These are phyloP conservation scores for Ornithorhynchus anatinus DNA, from an alignment of 2,113 vertebrate genomes.

Conservation along the genomic window DNA sequence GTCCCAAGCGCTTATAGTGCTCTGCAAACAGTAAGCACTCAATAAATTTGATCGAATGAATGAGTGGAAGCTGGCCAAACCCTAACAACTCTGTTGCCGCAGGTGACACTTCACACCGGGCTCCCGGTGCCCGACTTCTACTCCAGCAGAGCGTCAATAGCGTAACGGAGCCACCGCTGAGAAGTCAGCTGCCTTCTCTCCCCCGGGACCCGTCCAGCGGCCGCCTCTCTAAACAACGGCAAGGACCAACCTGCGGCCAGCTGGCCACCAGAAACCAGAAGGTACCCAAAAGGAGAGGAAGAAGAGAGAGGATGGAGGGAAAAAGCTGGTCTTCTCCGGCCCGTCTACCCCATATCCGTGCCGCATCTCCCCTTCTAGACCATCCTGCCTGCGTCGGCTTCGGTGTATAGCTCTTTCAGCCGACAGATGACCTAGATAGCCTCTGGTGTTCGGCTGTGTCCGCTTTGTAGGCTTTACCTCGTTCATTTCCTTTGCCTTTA, in stretches of 20 bases:
- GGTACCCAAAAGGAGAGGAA: not conserved
- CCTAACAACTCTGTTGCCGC: not conserved
- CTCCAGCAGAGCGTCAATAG: conserved; percentile 78
- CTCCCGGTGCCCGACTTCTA: conserved; percentile 95
- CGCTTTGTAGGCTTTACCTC: conserved; percentile 47
- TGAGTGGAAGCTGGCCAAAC: fast-evolving
- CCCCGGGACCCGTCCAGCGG: conserved; percentile 27
- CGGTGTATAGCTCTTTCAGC: conserved; percentile 47
- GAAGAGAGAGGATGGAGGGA: conserved; percentile 8
- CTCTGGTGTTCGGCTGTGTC: conserved; percentile 42
- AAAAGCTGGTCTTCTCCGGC: not conserved
- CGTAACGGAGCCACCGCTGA: conserved; percentile 42
- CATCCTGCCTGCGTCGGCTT: conserved; percentile 49
- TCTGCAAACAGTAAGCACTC: too few relatives aligned
- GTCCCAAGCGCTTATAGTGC: too few relatives aligned
- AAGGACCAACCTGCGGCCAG: not conserved
- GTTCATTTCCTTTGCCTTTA: conserved; percentile 31
- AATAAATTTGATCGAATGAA: too few relatives aligned
- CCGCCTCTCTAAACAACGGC: not conserved
- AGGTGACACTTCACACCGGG: conserved; percentile 96
- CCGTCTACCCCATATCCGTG: not conserved
- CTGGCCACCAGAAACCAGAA: not conserved
- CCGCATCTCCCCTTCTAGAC: conserved; percentile 5
- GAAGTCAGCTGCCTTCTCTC: conserved; percentile 51
- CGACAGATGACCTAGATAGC: conserved; percentile 52